Percentiles rank a stretch among this genome's conserved stretches.
Conservation (phyloP, 1,140 invertebrate species). For the Melanaphis sacchari region DNA sequence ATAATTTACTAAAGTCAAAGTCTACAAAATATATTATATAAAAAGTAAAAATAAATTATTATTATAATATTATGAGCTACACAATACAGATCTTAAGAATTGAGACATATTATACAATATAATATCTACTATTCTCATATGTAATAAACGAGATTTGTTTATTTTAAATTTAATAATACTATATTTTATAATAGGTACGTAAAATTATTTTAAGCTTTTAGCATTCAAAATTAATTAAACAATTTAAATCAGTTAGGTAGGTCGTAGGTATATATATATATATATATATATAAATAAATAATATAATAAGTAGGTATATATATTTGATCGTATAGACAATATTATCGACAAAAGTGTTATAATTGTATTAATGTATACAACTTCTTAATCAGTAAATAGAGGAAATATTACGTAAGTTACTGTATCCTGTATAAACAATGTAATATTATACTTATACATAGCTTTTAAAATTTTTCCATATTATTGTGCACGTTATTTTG, state of each 20-base stretch:
- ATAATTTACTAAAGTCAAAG: not conserved
- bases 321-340: not conserved
- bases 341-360: not conserved
- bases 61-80: not conserved
- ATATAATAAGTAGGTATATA: not conserved
- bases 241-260: not conserved
- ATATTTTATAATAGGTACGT: not conserved
- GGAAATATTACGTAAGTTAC: not conserved
- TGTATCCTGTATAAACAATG: not conserved
- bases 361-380: not conserved
- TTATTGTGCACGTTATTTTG: not conserved
- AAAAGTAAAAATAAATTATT: not conserved
- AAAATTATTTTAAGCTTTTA: not conserved
- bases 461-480: too few species aligned
- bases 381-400: not conserved
- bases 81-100: not conserved
- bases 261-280: not conserved
- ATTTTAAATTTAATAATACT: not conserved
- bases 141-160: not conserved
- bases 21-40: not conserved
- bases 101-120: not conserved
- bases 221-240: not conserved
- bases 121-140: not conserved
- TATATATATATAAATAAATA: not conserved
- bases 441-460: too few species aligned